Evolutionary conservation across 1,140 invertebrate genomes (phyloP), one percentile per base, ranked within the genome.

Genomic region (Pararge aegeria): DNA sequence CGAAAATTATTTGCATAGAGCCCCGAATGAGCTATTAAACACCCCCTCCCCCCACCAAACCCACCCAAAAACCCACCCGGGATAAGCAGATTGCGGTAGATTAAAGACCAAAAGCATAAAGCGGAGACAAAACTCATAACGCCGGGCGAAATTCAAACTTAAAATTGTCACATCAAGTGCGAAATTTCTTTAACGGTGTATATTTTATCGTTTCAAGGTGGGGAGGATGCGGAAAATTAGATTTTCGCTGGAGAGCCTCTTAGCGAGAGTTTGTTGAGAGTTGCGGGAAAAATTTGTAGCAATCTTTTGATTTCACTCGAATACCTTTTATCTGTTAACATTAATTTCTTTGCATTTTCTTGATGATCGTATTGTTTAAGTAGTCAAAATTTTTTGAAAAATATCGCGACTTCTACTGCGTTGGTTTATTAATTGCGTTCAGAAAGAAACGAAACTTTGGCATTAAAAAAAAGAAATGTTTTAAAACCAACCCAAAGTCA

Each of bases 21-120:
- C 79, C 80, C 78, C 84, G 82, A 84, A 87, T 81, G 84, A 87
- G 80, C 84, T 84, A 87, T 87, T 87, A 87, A 85, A 82, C 79
- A 82, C 69, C 75, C 70, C 42, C 57, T 65, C 66, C 68, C 74
- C 67, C 57, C 30, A 3, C 30, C 7, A 10, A 3, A 10, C 1
- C 12, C 30, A 7, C 1, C 30, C 30, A 0, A 1, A 34, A 6
- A 6, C 30, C 30, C 55, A 18, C 38, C 65, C 55, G 15, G 55
- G 68, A 75, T 80, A 83, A 85, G 81, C 84, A 85, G 84, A 87
- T 87, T 86, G 84, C 77, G 84, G 84, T 79, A 73, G 81, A 85
- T 87, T 83, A 85, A 87, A 87, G 80, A 84, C 82, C 84, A 80
- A 80, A 84, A 73, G 75, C 77, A 78, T 80, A 76, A 77, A 66